phyloP scores from a whole-genome alignment of 2,113 vertebrate species.

The Dicerorhinus sumatrensis region DNA sequence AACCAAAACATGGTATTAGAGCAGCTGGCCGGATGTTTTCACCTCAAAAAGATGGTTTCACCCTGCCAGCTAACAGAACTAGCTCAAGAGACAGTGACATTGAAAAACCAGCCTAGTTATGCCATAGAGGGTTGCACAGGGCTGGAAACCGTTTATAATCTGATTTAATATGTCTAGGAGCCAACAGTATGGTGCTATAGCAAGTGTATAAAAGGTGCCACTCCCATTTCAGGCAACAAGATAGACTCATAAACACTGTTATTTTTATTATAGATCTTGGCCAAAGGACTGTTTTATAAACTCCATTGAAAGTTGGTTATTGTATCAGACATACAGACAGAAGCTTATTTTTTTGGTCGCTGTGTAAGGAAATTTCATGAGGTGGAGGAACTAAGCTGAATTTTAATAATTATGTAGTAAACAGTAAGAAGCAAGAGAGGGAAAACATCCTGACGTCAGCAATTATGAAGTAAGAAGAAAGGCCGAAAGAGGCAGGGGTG shows the following conservation, averaged over 20 bases:
- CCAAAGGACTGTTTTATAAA: background rate
- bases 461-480: background rate
- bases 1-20: background rate
- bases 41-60: background rate
- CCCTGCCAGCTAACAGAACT: background rate
- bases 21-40: background rate
- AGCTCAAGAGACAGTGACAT: background rate
- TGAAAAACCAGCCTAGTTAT: background rate
- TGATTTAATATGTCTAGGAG: slow-evolving; percentile 9
- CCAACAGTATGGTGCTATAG: background rate
- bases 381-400: background rate
- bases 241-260: background rate
- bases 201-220: background rate
- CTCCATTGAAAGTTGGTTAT: background rate
- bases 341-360: background rate
- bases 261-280: slow-evolving; percentile 24
- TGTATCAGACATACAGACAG: background rate
- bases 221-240: background rate
- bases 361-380: slow-evolving; percentile 17
- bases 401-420: slow-evolving; percentile 8
- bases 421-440: background rate
- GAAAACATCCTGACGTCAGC: background rate
- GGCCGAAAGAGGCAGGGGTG: no score
- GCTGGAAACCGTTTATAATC: background rate
- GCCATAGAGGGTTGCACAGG: background rate